These are phyloP conservation scores for Brachionus calyciflorus DNA, from an alignment of 1,140 invertebrate genomes.

Conservation along the genomic window DNA sequence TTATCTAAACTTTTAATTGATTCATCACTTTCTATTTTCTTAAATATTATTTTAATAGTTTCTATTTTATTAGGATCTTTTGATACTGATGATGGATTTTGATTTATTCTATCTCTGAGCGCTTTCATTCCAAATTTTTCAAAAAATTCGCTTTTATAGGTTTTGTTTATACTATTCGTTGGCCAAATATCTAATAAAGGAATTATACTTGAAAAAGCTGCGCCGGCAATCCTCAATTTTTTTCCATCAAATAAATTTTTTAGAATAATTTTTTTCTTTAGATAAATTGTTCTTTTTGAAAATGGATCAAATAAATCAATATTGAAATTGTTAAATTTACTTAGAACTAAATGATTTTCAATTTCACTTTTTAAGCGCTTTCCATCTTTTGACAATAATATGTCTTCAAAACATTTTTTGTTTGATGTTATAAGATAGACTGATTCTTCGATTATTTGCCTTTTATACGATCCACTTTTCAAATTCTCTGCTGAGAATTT, in stretches of 20 bases:
- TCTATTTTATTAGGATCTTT: not conserved
- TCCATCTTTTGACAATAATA: conserved; percentile 11
- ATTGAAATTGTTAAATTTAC: not conserved
- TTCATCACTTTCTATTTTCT: not conserved
- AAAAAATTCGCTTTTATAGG: not conserved
- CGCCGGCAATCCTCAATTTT: not conserved
- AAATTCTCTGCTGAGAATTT: not conserved
- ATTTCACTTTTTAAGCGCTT: conserved; percentile 3
- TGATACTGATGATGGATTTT: not conserved
- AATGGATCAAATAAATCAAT: conserved; percentile 4
- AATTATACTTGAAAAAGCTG: not conserved
- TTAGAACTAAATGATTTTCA: not conserved
- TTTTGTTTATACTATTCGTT: not conserved
- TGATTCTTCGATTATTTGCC: not conserved
- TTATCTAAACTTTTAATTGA: conserved; percentile 6
- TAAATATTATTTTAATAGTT: conserved; percentile 1
- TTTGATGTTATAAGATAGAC: not conserved
- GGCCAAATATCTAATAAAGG: conserved; percentile 4
- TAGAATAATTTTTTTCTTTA: conserved; percentile 27
- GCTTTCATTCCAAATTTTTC: conserved; percentile 25
- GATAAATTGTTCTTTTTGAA: conserved; percentile 21
- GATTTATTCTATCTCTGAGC: not conserved
- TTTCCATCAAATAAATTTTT: not conserved
- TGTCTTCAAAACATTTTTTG: not conserved
- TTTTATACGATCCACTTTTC: not conserved